Percentiles rank a stretch among this genome's conserved stretches.
Conservation (phyloP, 2,888 invertebrate genomes). For the Lycia hirtaria region DNA sequence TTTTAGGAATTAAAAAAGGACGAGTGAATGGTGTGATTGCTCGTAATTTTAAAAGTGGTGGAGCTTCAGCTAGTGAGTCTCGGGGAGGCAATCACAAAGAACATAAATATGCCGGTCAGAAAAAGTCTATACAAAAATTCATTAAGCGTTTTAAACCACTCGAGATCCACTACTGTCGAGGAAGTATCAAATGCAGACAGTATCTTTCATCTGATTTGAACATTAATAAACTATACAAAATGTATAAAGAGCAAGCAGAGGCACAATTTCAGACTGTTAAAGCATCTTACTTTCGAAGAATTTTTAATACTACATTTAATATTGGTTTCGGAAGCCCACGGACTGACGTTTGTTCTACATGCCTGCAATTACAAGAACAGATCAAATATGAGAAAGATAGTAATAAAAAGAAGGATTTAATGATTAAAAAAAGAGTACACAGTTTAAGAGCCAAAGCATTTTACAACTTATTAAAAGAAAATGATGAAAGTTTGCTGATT, state of each 20-base stretch:
- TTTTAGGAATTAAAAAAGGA: slow-evolving; percentile 38
- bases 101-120: slow-evolving; percentile 33
- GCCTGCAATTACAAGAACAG: slow-evolving; percentile 37
- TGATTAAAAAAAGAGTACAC: slow-evolving; percentile 42
- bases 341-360: slow-evolving; percentile 44
- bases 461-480: slow-evolving; percentile 40
- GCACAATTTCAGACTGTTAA: slow-evolving; percentile 18
- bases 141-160: slow-evolving; percentile 34
- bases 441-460: slow-evolving; percentile 43
- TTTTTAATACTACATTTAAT: slow-evolving; percentile 42
- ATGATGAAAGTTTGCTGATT: slow-evolving; percentile 34
- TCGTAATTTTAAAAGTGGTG: slow-evolving; percentile 33
- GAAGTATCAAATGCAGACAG: slow-evolving; percentile 34
- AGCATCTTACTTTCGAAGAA: slow-evolving; percentile 39
- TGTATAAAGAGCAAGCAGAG: slow-evolving; percentile 32
- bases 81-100: slow-evolving; percentile 37
- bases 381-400: slow-evolving; percentile 42
- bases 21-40: slow-evolving; percentile 35
- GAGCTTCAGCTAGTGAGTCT: slow-evolving; percentile 34
- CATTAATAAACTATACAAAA: slow-evolving; percentile 36
- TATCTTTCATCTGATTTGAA: slow-evolving; percentile 36
- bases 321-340: slow-evolving; percentile 43
- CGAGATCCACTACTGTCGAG: slow-evolving; percentile 38
- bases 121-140: slow-evolving; percentile 34
- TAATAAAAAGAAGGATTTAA: slow-evolving; percentile 41